A percentile compares a stretch with the other conserved stretches of the same genome.
phyloP scores from a whole-genome alignment of 1,140 invertebrate species.

The Watersipora subatra region DNA sequence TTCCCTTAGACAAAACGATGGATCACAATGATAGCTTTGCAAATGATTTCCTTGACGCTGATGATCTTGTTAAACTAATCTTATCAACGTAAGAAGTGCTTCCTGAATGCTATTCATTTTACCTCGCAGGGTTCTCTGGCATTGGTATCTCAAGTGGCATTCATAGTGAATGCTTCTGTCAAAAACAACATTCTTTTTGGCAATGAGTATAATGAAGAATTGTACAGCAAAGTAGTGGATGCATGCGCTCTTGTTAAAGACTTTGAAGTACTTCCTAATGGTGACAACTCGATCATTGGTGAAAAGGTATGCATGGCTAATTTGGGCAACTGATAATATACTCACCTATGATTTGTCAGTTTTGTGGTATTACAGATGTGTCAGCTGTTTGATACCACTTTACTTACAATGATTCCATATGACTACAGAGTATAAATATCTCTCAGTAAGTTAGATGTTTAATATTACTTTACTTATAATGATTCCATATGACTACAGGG shows the following conservation, averaged over 20 bases:
- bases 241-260: conserved; percentile 51
- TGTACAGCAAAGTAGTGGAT: conserved; percentile 42
- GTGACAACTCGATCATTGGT: conserved; percentile 50
- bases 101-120: background rate
- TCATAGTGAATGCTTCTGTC: conserved; percentile 67
- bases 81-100: background rate
- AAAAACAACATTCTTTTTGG: conserved; percentile 68
- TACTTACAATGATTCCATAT: no score
- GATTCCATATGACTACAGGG: no score
- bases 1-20: no score
- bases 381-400: no score
- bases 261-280: conserved; percentile 51
- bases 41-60: no score
- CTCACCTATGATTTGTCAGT: no score
- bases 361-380: no score
- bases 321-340: no score
- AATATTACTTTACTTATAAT: no score
- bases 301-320: conserved; percentile 29
- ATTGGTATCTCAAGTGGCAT: conserved; percentile 69
- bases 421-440: no score
- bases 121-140: conserved; percentile 43
- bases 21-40: no score
- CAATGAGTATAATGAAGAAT: conserved; percentile 39
- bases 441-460: no score
- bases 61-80: background rate